Evolutionary conservation across 2,113 vertebrate species (phyloP).

Genomic region (Phaethon lepturus): DNA sequence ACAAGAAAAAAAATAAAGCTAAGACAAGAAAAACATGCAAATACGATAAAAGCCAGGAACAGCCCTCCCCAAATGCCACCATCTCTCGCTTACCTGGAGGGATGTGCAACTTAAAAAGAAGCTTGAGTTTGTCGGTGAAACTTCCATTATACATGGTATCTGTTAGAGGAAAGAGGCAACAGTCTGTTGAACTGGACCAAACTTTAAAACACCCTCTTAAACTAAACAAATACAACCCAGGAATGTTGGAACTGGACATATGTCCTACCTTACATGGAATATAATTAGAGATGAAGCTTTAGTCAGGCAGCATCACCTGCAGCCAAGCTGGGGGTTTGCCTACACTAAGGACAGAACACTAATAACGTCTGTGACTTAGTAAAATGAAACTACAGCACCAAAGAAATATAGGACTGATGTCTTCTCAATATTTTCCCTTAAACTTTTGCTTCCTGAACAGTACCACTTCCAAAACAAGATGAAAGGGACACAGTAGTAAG

Average conservation of each 20-base stretch:
- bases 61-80: not conserved
- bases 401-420: not conserved
- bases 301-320: not conserved
- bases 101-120: conserved; percentile 96
- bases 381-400: not conserved
- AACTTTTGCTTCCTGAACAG: not conserved
- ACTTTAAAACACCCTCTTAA: not conserved
- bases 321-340: not conserved
- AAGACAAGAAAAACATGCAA: not conserved
- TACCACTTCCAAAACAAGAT: not conserved
- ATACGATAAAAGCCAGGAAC: not conserved
- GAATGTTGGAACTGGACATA: not conserved
- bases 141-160: conserved; percentile 90
- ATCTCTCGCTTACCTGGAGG: conserved; percentile 85
- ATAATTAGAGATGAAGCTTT: not conserved
- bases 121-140: conserved; percentile 95
- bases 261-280: not conserved
- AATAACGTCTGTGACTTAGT: not conserved
- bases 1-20: not conserved
- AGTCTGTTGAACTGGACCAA: not conserved
- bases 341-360: not conserved
- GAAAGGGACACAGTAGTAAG: not conserved
- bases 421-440: not conserved
- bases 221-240: not conserved
- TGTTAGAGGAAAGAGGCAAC: conserved; percentile 63